phyloP scores from a whole-genome alignment of 2,113 vertebrate genomes.

The Diphyllodes magnificus region DNA sequence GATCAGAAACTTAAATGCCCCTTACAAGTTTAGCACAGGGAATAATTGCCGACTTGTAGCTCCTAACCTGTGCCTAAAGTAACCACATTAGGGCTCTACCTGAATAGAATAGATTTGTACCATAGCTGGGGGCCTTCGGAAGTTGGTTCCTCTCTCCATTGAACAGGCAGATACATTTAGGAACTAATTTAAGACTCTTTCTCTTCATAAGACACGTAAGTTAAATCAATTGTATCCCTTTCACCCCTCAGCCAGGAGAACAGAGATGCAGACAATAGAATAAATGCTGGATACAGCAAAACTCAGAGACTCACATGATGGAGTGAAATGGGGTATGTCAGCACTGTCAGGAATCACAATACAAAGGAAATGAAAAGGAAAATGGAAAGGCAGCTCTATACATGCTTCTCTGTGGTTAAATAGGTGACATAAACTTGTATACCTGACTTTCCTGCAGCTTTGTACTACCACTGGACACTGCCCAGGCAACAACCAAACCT shows the following conservation, averaged over 20 bases:
- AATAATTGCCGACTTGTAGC: background rate
- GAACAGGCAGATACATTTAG: background rate
- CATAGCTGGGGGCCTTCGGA: background rate
- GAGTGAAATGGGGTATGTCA: background rate
- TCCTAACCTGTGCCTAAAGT: background rate
- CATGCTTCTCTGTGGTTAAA: background rate
- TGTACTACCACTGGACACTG: background rate
- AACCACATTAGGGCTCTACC: background rate
- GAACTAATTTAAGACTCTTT: background rate
- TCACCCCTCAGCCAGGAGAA: background rate
- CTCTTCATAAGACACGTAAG: background rate
- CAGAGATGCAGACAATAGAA: background rate
- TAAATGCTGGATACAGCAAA: background rate
- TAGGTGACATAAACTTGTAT: background rate
- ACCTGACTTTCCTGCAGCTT: background rate
- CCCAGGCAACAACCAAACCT: background rate
- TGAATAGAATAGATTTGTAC: background rate
- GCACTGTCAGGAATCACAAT: background rate
- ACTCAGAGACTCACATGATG: background rate
- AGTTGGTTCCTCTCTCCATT: background rate
- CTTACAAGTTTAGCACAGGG: background rate
- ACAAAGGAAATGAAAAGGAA: background rate
- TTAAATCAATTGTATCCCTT: background rate
- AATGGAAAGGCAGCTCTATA: background rate
- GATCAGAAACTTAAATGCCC: background rate